Percentiles rank a stretch among this genome's conserved stretches.
Conservation (phyloP, 2,797 vertebrate genomes). For the Schizothorax lantsangensis region DNA sequence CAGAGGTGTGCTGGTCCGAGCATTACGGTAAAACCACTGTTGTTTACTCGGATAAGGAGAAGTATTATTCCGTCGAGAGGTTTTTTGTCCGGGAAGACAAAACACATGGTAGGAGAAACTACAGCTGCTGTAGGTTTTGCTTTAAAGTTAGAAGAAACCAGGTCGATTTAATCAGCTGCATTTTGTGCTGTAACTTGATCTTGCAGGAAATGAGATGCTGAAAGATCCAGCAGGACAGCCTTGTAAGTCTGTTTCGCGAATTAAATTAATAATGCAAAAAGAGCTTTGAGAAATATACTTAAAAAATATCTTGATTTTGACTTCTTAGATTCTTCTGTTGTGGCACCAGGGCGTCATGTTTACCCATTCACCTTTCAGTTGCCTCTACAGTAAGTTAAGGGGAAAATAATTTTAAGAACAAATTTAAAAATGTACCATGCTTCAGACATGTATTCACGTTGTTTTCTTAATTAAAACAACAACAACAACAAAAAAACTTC, state of each 20-base stretch:
- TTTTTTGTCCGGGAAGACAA: constrained; percentile 52
- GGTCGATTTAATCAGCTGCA: not conserved
- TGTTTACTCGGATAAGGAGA: constrained; percentile 62
- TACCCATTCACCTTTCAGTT: constrained; percentile 79
- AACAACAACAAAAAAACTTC: too few species aligned
- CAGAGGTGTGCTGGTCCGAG: constrained; percentile 64
- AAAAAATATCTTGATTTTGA: not conserved
- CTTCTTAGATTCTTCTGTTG: constrained; percentile 66
- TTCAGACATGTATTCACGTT: not conserved
- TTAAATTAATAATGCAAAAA: not conserved
- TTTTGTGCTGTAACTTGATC: not conserved
- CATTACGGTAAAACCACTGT: not conserved
- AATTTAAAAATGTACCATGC: too few species aligned
- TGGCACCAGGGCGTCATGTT: constrained; percentile 69
- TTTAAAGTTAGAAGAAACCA: not conserved
- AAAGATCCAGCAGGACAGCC: constrained; percentile 20
- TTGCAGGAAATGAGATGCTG: constrained; percentile 19
- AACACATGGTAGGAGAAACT: constrained; percentile 22
- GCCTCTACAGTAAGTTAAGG: constrained; percentile 69
- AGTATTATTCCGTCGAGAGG: constrained; percentile 69
- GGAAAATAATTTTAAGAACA: not conserved
- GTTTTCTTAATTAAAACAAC: not conserved
- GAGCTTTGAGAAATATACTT: not conserved
- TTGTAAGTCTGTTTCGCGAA: constrained; percentile 11
- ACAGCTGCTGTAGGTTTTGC: not conserved